Evolutionary conservation across 2,113 vertebrate genomes (phyloP), one percentile per base, ranked within the genome.

Genomic region (Oreochromis spilurus): DNA sequence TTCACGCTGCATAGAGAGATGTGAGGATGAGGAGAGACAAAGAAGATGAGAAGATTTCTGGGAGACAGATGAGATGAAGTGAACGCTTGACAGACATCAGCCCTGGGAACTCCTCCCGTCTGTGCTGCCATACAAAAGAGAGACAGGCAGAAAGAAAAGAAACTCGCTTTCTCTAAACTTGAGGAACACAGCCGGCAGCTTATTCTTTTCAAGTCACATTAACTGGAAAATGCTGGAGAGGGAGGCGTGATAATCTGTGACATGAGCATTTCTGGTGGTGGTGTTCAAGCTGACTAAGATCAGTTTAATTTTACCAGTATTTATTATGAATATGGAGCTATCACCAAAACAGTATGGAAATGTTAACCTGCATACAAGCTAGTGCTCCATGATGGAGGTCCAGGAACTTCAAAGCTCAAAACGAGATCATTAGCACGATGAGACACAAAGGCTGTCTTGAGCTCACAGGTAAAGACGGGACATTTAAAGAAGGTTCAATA

Each of bases 31-130:
- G 88, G 70, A 16, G 31, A 91, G 82, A 88, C 79, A 82, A 79
- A 81, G 54, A 77, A 87, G 70, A 89, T 88, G 83, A 91, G 88
- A 86, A 31, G 48, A 24, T 86, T 92, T 90, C 79, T 55, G 55
- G 82, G 60, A 90, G 78, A 84, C 77, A 45, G 84, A 81, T 79
- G 54, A 88, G 84, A 83, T 90, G 81, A 77, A 77, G 45, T 77
- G 72, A 92, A 86, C 38, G 19, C 50, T 65, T 90, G 88, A 92
- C 86, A 93, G 89, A 88, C 87, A 81, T 87, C 82, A 81, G 82
- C 90, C 84, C 87, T 79, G 82, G 87, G 87, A 90, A 70, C 65
- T 26, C 80, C 60, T 79, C 31, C 67, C 21, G n/a, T 90, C 77
- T 48, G 31, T 10, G 82, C 24, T 57, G 38, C 48, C 4, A 5